A percentile compares a stretch with the other conserved stretches of the same genome.
These are phyloP conservation scores for Peromyscus californicus DNA, from an alignment of 2,113 vertebrate genomes.

Conservation along the genomic window DNA sequence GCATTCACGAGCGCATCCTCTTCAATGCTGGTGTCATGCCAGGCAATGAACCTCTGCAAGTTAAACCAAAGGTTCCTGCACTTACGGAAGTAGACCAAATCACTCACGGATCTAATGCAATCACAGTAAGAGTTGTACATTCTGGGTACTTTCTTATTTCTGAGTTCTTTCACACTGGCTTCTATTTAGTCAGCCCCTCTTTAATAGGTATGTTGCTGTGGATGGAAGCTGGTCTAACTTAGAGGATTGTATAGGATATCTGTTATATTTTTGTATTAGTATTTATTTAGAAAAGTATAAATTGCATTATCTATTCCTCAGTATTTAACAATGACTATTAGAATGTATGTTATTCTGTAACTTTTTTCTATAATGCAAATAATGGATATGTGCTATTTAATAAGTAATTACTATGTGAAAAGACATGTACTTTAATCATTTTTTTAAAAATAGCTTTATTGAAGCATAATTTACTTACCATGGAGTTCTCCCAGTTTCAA, in stretches of 20 bases:
- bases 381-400: neutral
- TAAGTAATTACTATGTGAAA: neutral
- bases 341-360: neutral
- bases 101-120: constrained; percentile 90
- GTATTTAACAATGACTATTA: neutral
- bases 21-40: constrained; percentile 89
- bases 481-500: neutral
- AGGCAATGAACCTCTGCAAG: constrained; percentile 83
- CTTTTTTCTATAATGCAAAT: neutral
- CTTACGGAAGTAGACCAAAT: constrained; percentile 88
- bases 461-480: neutral
- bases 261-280: neutral
- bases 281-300: constrained; percentile 20
- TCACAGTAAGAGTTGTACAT: constrained; percentile 87
- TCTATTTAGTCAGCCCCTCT: neutral
- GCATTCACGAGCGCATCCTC: constrained; percentile 91
- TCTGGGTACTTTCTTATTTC: neutral
- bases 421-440: neutral
- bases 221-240: neutral
- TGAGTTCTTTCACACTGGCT: neutral
- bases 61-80: constrained; percentile 91
- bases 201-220: neutral
- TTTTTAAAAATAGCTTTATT: neutral
- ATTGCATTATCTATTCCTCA: neutral
- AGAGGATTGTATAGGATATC: neutral